Percentiles rank a stretch among this genome's conserved stretches.
Evolutionary conservation across 2,888 invertebrate genomes (phyloP).

Genomic region (Notodonta dromedarius): DNA sequence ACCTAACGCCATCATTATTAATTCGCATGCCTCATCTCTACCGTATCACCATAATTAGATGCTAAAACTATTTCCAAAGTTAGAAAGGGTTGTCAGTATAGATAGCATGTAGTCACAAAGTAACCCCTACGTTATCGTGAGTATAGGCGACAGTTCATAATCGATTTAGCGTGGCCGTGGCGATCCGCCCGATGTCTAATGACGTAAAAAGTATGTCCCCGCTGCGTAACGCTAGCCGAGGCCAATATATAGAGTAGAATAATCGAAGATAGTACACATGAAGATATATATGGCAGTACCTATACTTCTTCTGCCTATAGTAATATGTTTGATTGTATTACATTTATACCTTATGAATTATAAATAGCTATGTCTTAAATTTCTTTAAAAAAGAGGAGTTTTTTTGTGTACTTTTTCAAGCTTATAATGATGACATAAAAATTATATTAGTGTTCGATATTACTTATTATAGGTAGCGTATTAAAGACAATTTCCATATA

Average conservation of each 20-base stretch:
- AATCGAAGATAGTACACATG: slow-evolving; percentile 35
- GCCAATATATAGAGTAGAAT: slow-evolving; percentile 54
- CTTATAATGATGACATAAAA: no score
- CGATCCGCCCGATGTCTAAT: slow-evolving; percentile 76
- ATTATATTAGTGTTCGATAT: no score
- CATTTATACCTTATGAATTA: no score
- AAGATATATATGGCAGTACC: background rate
- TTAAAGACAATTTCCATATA: no score
- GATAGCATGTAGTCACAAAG: slow-evolving; percentile 36
- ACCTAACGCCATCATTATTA: no score
- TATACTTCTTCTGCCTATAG: no score
- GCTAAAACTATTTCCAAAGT: slow-evolving; percentile 5
- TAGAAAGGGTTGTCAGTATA: slow-evolving; percentile 16
- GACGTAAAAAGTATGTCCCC: slow-evolving; percentile 83
- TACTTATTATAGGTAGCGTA: no score
- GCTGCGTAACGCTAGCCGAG: slow-evolving; percentile 63
- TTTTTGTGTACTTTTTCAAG: no score
- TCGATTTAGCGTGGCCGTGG: slow-evolving; percentile 70
- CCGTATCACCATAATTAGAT: background rate
- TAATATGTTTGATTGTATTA: no score
- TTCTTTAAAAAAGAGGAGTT: no score
- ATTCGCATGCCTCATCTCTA: background rate
- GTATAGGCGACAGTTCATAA: slow-evolving; percentile 55
- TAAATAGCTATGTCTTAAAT: no score
- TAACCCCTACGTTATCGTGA: slow-evolving; percentile 30